A percentile compares a stretch with the other conserved stretches of the same genome.
phyloP scores from a whole-genome alignment of 1,140 invertebrate genomes.

The Solenopsis invicta region DNA sequence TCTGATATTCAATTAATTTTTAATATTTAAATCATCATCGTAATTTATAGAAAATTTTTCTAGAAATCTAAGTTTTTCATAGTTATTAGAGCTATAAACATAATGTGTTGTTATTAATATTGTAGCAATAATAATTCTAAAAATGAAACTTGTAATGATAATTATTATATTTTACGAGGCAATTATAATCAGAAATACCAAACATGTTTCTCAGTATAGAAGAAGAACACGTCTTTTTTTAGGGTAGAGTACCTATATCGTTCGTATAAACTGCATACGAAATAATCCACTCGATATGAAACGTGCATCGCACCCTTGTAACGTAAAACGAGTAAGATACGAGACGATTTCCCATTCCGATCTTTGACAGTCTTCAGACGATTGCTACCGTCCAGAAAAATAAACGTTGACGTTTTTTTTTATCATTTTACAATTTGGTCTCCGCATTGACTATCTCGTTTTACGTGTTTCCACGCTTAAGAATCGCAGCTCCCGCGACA shows the following conservation, averaged over 20 bases:
- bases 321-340: constrained; percentile 1
- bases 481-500: background rate
- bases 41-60: too few relatives aligned
- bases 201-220: too few relatives aligned
- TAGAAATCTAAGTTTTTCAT: too few relatives aligned
- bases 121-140: too few relatives aligned
- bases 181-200: too few relatives aligned
- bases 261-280: background rate
- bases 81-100: too few relatives aligned
- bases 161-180: too few relatives aligned
- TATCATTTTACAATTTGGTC: constrained; percentile 25
- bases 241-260: background rate
- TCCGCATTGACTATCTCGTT: constrained; percentile 1
- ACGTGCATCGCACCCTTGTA: background rate
- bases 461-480: background rate
- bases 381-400: background rate
- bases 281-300: constrained; percentile 11
- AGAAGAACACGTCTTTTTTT: background rate
- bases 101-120: too few relatives aligned
- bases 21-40: too few relatives aligned
- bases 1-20: too few relatives aligned
- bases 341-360: constrained; percentile 7
- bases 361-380: background rate
- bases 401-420: background rate
- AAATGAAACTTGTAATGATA: too few relatives aligned